phyloP scores from a whole-genome alignment of 2,113 vertebrate species.

The Crypturellus undulatus region DNA sequence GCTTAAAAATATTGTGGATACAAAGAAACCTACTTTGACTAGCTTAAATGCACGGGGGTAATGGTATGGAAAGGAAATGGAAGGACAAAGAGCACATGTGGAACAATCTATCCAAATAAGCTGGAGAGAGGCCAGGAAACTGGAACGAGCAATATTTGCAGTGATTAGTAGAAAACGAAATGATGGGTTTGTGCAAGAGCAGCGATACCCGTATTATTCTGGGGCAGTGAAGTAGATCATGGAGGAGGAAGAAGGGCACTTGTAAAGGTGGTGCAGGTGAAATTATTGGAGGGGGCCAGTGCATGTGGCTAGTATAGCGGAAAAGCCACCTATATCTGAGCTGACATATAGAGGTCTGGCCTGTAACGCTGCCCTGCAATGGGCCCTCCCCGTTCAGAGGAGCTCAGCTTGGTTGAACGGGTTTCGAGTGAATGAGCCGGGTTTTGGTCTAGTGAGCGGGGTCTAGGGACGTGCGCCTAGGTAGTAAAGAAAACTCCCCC shows the following conservation, averaged over 20 bases:
- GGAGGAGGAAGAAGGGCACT: not conserved
- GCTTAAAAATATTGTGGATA: not conserved
- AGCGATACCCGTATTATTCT: not conserved
- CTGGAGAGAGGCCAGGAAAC: conserved; percentile 44
- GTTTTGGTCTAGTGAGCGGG: not conserved
- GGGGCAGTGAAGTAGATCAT: not conserved
- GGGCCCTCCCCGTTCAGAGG: not conserved
- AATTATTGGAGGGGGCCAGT: not conserved
- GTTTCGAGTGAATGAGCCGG: not conserved
- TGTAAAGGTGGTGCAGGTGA: not conserved
- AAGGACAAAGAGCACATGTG: conserved; percentile 60
- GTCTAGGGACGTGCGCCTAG: not conserved
- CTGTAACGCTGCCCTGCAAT: not conserved
- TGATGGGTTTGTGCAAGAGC: conserved; percentile 9
- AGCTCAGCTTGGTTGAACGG: not conserved
- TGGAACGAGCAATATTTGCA: conserved; percentile 26
- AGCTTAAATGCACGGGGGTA: conserved; percentile 17
- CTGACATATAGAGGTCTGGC: not conserved
- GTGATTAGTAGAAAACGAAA: conserved; percentile 32
- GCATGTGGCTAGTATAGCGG: not conserved
- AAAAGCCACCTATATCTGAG: rapidly evolving
- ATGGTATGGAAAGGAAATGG: conserved; percentile 36
- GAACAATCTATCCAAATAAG: conserved; percentile 60
- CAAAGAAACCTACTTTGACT: conserved; percentile 34
- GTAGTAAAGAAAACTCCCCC: not conserved